A percentile compares a stretch with the other conserved stretches of the same genome.
Evolutionary conservation across 2,888 invertebrate genomes (phyloP).

Genomic region (Erebia palarica): DNA sequence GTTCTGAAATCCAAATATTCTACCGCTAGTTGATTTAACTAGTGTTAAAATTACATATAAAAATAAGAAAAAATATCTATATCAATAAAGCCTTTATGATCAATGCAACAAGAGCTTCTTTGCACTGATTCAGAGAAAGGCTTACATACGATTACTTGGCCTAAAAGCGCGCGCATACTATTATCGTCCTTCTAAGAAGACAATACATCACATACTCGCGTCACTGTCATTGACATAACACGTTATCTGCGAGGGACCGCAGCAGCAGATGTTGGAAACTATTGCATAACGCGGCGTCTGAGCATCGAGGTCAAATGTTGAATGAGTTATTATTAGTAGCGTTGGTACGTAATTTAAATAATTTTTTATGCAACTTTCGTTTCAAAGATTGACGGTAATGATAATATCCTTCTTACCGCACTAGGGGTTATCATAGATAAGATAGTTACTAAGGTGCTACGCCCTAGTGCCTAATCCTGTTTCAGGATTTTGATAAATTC

Average conservation of each 20-base stretch:
- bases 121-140: background rate
- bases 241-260: slow-evolving; percentile 23
- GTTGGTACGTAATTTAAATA: slow-evolving; percentile 1
- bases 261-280: slow-evolving; percentile 38
- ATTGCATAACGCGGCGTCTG: slow-evolving; percentile 45
- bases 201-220: slow-evolving; percentile 25
- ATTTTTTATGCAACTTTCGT: slow-evolving; percentile 10
- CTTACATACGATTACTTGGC: background rate
- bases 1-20: too few relatives aligned
- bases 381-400: background rate
- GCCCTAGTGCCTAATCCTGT: too few relatives aligned
- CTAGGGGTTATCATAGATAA: background rate
- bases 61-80: background rate
- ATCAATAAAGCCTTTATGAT: background rate
- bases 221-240: slow-evolving; percentile 22
- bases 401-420: background rate
- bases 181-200: slow-evolving; percentile 27
- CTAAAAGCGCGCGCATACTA: slow-evolving; percentile 27
- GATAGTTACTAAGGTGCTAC: too few relatives aligned
- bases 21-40: too few relatives aligned
- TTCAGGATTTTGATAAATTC: too few relatives aligned
- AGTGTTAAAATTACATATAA: background rate
- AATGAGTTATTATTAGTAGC: slow-evolving; percentile 19
- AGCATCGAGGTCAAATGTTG: slow-evolving; percentile 45
- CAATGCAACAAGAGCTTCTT: background rate